Evolutionary conservation across 2,888 invertebrate species (phyloP).

Genomic region (Poecilobothrus nobilitatus): DNA sequence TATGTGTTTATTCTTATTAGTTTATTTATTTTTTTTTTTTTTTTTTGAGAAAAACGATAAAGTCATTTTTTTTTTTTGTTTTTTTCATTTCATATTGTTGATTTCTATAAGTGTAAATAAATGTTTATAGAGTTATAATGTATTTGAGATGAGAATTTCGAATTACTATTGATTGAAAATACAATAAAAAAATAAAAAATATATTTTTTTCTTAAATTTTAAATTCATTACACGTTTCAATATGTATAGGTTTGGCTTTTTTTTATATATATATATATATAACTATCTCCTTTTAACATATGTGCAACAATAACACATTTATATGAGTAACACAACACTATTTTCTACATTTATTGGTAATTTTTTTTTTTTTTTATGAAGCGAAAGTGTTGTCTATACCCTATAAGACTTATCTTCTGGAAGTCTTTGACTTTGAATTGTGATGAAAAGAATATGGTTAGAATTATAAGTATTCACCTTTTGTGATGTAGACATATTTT

Average conservation of each 20-base stretch:
- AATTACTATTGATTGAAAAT: neutral
- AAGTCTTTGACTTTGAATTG: neutral
- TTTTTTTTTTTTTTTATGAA: too few species aligned
- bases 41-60: too few species aligned
- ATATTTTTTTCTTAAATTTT: neutral
- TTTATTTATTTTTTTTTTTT: too few species aligned
- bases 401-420: neutral
- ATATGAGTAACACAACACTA: neutral
- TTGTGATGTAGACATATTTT: slow-evolving; percentile 1
- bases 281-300: neutral
- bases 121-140: slow-evolving; percentile 1
- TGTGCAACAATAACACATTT: neutral
- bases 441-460: neutral
- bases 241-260: neutral
- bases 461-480: neutral
- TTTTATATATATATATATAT: neutral
- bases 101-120: neutral
- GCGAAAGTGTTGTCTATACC: too few species aligned
- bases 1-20: too few species aligned
- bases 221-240: neutral
- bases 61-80: too few species aligned
- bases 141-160: neutral
- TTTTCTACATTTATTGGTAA: too few species aligned
- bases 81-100: neutral
- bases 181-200: neutral